Base-by-base conservation (phyloP, 2,888 invertebrate genomes). In the Drosophila suboccidentalis region DNA sequence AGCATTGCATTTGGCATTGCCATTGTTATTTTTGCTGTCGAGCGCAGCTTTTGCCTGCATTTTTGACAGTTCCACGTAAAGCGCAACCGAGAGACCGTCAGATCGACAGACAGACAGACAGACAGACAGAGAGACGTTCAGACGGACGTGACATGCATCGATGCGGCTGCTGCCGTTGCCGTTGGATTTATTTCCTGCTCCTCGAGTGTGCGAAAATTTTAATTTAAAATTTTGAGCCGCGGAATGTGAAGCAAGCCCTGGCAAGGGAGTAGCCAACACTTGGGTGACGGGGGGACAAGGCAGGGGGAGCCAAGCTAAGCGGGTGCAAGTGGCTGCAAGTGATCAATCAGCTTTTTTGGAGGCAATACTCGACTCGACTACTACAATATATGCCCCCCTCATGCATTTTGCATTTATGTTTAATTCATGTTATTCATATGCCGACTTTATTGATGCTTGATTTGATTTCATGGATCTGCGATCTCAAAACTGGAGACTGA, bases 341-440 rank as follows among this genome's bases (percentile, higher is more conserved):
- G 78, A 78, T 78, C 78, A 80, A 78, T 78, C 78, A 78, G 78
- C 60, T 51, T 71, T 71, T 60, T 63, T 58, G 58, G 17, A 10
- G 19, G 67, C 15, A 19, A 43, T 43, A 22, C 22, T 19, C 67
- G 54, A 64, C 57, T 62, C 41, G 10, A 9, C 43, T 39, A 8
- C 39, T n/a, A 3, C 15, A 34, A 38, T 10, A 10, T 44, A 51
- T 43, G 10, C n/a, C 49, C 55, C 46, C 54, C 32, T 39, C 39
- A 44, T 43, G 68, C 57, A 47, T 68, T 89, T 89, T 90, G 90
- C 90, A 90, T 89, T 90, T 90, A 89, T 89, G 90, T 89, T 87
- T 90, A 90, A 90, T 90, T 90, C 90, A 89, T 90, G 85, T 85
- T 82, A 85, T 85, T 85, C 82, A 85, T 88, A 88, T 77, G 89